Conservation (phyloP, 2,888 invertebrate species). For the Fragum sueziense region DNA sequence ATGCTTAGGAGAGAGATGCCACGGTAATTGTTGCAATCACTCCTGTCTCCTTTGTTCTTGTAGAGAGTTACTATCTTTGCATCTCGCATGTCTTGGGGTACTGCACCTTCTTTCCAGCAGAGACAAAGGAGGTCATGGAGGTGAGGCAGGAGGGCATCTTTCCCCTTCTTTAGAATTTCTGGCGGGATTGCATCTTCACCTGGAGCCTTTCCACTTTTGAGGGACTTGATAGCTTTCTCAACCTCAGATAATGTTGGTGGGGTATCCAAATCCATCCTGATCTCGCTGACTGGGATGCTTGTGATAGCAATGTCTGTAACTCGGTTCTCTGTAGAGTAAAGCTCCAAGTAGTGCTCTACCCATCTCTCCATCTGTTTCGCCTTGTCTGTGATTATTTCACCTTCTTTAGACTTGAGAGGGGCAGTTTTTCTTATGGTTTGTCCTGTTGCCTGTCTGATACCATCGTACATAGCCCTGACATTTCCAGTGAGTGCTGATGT, state of each 20-base stretch:
- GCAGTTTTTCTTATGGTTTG: neutral
- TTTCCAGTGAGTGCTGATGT: neutral
- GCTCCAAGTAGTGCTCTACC: too few species aligned
- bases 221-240: conserved; percentile 5
- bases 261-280: neutral
- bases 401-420: too few species aligned
- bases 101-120: too few species aligned
- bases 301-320: neutral
- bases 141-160: too few species aligned
- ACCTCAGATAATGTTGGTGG: conserved; percentile 4
- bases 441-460: conserved; percentile 8
- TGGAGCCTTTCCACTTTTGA: too few species aligned
- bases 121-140: too few species aligned
- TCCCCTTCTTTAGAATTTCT: neutral
- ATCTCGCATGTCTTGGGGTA: too few species aligned
- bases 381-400: neutral
- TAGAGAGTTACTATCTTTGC: too few species aligned
- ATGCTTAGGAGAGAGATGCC: conserved; percentile 13
- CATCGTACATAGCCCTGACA: conserved; percentile 9
- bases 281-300: neutral
- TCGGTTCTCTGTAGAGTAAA: conserved; percentile 14
- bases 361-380: too few species aligned
- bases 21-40: too few species aligned
- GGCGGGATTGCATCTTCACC: conserved; percentile 8
- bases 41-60: too few species aligned